A percentile compares a stretch with the other conserved stretches of the same genome.
phyloP scores from a whole-genome alignment of 2,888 invertebrate genomes.

The Boloria selene region DNA sequence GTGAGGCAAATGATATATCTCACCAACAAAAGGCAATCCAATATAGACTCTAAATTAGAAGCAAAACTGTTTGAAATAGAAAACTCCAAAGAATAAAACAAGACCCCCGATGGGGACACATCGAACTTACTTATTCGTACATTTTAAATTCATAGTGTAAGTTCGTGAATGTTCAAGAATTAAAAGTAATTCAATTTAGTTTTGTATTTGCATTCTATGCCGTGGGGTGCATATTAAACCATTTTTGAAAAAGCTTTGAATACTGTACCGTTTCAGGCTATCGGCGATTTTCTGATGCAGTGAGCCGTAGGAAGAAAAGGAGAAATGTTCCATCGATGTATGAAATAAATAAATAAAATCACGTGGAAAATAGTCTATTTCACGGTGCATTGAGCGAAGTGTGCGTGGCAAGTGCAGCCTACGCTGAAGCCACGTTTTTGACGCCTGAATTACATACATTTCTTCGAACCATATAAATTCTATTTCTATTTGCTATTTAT shows the following conservation, averaged over 20 bases:
- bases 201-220: slow-evolving; percentile 37
- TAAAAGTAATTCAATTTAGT: slow-evolving; percentile 54
- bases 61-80: slow-evolving; percentile 53
- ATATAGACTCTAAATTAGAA: slow-evolving; percentile 55
- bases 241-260: slow-evolving; percentile 19
- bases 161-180: slow-evolving; percentile 55
- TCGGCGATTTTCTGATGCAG: slow-evolving; percentile 57
- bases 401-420: slow-evolving; percentile 61
- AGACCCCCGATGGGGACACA: slow-evolving; percentile 54
- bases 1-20: slow-evolving; percentile 74
- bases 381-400: slow-evolving; percentile 79
- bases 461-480: slow-evolving; percentile 66
- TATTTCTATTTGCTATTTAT: slow-evolving; percentile 23
- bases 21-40: slow-evolving; percentile 52
- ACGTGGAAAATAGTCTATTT: slow-evolving; percentile 82
- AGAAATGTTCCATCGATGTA: slow-evolving; percentile 68
- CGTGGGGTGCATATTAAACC: slow-evolving; percentile 40
- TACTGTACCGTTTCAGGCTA: slow-evolving; percentile 7
- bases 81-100: slow-evolving; percentile 54
- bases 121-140: slow-evolving; percentile 53
- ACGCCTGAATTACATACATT: slow-evolving; percentile 66
- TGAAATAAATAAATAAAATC: slow-evolving; percentile 82
- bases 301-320: slow-evolving; percentile 55
- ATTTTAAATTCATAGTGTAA: slow-evolving; percentile 61
- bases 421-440: slow-evolving; percentile 55